phyloP scores from a whole-genome alignment of 2,113 vertebrate species.

The Vombatus ursinus region DNA sequence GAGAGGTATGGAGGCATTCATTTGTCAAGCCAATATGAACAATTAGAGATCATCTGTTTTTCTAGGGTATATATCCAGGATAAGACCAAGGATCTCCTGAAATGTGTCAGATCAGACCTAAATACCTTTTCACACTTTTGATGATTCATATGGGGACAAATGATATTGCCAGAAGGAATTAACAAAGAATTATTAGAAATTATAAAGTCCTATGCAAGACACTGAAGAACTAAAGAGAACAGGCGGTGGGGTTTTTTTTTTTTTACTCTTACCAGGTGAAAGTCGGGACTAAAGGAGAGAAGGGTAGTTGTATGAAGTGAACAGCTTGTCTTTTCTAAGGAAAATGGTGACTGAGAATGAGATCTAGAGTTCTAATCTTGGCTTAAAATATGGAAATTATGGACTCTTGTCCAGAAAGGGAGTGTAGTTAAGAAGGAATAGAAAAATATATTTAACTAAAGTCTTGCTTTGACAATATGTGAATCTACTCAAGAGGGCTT shows the following conservation, averaged over 20 bases:
- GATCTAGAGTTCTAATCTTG: not conserved
- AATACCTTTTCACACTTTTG: not conserved
- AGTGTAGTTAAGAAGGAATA: not conserved
- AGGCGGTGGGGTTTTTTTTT: not conserved
- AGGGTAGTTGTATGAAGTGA: not conserved
- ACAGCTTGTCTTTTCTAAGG: not conserved
- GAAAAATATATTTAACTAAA: not conserved
- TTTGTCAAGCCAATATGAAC: not conserved
- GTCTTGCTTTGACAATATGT: not conserved
- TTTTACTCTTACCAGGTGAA: not conserved
- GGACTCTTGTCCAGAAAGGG: not conserved
- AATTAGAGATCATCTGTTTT: not conserved
- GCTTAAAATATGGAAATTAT: not conserved
- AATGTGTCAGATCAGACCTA: not conserved
- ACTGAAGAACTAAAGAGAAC: not conserved
- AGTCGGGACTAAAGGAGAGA: not conserved
- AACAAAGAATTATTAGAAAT: not conserved
- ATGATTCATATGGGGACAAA: not conserved
- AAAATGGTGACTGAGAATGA: not conserved
- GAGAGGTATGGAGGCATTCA: not conserved
- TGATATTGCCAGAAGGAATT: not conserved
- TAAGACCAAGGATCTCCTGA: not conserved
- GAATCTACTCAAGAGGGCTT: not conserved
- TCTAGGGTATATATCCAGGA: not conserved
- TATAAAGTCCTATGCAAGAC: not conserved